Base-by-base conservation (phyloP, 1,140 invertebrate genomes). In the Trissolcus basalis region DNA sequence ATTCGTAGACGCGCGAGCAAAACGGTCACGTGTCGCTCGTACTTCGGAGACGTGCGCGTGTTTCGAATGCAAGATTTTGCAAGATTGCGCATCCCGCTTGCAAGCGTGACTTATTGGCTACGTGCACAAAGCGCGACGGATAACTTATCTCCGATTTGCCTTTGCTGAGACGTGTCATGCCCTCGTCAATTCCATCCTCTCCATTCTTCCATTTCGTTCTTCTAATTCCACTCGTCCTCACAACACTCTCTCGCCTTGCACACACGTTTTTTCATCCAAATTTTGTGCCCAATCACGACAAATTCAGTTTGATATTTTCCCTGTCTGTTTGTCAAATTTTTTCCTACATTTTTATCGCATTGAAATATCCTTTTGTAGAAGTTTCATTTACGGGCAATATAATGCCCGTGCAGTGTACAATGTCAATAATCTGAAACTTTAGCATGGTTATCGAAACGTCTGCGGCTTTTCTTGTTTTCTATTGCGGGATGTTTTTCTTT, bases 11-110 rank as follows among this genome's bases (percentile, higher is more conserved):
- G 55, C 63, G 68, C 77, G 63, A 63, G 61, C 71, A 83, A 85
- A 85, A 82, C 79, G 81, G 80, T 85, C 84, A 85, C 82, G 84
- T 80, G 82, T 82, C 79, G 73, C 67, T 77, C 80, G 79, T 85
- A 81, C 80, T 80, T 81, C 81, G 67, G 4, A 68, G 64, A 63
- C 45, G 70, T 36, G 76, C 80, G 81, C 81, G 80, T 84, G 83
- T 77, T 70, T 55, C 70, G 83, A 83, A 84, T 85, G 55, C 73
- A 33, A 41, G 70, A 78, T 72, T 27, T 59, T 32, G 47, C 50
- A 70, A 70, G 72, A 73, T 67, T 64, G 71, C 68, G 69, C 67
- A 79, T 81, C 81, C 64, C 76, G 76, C 65, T 77, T 68, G 54
- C 64, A 51, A 77, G 67, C 68, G 74, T 77, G 74, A 77, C 74